Conservation (phyloP, 1,140 invertebrate species). For the Drosophila pachea region DNA sequence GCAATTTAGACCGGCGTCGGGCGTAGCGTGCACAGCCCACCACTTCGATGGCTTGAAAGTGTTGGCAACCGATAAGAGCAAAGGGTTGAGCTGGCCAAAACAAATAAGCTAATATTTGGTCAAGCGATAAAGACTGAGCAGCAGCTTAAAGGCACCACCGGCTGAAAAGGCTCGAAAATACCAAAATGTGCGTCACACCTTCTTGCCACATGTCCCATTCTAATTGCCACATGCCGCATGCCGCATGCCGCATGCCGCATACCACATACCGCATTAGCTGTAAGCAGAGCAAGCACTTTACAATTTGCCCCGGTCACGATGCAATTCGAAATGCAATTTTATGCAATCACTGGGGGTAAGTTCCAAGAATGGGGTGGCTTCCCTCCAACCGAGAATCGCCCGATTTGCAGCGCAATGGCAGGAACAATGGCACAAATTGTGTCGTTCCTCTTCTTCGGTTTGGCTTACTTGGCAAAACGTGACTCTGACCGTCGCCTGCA, state of each 20-base stretch:
- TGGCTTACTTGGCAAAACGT: conserved; percentile 61
- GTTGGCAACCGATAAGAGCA: conserved; percentile 28
- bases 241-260: background rate
- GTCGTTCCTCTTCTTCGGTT: conserved; percentile 32
- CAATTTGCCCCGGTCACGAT: conserved; percentile 71
- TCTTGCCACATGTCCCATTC: conserved; percentile 23
- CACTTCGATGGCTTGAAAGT: conserved; percentile 36
- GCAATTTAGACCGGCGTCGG: conserved; percentile 51
- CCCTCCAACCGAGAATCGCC: conserved; percentile 1
- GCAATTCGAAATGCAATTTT: conserved; percentile 72
- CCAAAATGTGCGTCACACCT: conserved; percentile 55
- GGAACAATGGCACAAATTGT: conserved; percentile 42
- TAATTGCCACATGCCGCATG: conserved; percentile 16
- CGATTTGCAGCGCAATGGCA: conserved; percentile 32
- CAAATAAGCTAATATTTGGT: conserved; percentile 47
- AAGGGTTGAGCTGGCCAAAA: conserved; percentile 55
- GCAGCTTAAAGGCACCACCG: conserved; percentile 38
- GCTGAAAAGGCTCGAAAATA: conserved; percentile 26
- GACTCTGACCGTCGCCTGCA: conserved; percentile 51
- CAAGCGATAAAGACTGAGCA: conserved; percentile 42
- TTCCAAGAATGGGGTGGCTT: conserved; percentile 38
- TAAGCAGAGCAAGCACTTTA: conserved; percentile 38
- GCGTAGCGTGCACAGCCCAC: conserved; percentile 15
- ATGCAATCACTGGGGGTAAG: conserved; percentile 52
- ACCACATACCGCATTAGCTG: background rate